Evolutionary conservation across 2,113 vertebrate species (phyloP).

Genomic region (Vulpes vulpes): DNA sequence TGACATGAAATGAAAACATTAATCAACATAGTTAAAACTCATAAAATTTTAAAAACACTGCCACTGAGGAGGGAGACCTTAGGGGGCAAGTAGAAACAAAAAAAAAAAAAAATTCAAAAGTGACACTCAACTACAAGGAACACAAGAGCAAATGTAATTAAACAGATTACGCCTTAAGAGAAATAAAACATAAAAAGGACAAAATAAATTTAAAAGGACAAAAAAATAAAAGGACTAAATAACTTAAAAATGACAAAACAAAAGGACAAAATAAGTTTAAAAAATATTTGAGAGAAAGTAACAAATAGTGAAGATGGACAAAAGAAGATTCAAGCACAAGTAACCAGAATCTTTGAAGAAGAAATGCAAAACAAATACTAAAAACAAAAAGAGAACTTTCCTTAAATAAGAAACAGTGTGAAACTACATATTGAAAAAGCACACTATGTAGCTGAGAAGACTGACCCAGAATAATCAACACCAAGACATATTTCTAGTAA

Average conservation of each 20-base stretch:
- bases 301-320: background rate
- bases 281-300: background rate
- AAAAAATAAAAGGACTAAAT: background rate
- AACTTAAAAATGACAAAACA: background rate
- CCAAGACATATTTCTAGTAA: background rate
- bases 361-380: background rate
- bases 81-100: background rate
- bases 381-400: constrained; percentile 21
- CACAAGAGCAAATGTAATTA: background rate
- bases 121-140: background rate
- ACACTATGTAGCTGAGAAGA: background rate
- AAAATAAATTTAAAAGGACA: background rate
- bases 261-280: background rate
- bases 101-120: background rate
- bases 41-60: background rate
- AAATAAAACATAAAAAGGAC: background rate
- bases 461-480: background rate
- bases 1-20: background rate
- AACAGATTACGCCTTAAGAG: background rate
- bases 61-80: background rate
- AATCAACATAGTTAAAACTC: constrained; percentile 13
- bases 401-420: background rate
- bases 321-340: background rate
- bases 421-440: background rate
- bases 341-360: background rate